Evolutionary conservation across 2,888 invertebrate genomes (phyloP), one percentile per base, ranked within the genome.

Genomic region (Argynnis bischoffii): DNA sequence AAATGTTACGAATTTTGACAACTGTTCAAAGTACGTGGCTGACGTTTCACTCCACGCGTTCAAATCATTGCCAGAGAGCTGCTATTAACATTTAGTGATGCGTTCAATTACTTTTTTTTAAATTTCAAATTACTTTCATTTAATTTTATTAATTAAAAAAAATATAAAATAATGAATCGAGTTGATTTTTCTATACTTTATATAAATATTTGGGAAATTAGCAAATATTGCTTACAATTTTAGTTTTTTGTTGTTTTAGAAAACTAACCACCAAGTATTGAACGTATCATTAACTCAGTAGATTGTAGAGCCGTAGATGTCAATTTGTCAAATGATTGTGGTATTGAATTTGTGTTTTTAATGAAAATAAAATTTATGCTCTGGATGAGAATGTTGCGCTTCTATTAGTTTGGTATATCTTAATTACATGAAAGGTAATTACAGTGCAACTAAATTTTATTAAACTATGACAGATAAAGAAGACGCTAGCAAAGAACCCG

Each of bases 11-110:
- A 81, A 69, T 67, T 69, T 71, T 72, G 73, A 70, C 75, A 73
- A 68, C 55, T 72, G 41, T 64, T 68, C 66, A 78, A 74, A 60
- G 81, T 84, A 92, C 92, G 92, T 92, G 92, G 93, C 92, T 92
- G 92, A 93, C 92, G 86, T 91, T 90, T 90, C 89, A 88, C 85
- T 91, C 91, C 92, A 92, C 92, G 93, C 92, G 88, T 86, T 81
- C 87, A 84, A 79, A 80, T 82, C 77, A 70, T 71, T 72, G 77
- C 76, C 75, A 74, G 60, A 53, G 67, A 61, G 16, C 15, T n/a
- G 18, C 18, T 47, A 21, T 51, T 55, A 53, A 63, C 59, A 21
- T 41, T 66, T 70, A 69, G 6, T 11, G 46, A 13, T 54, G 61
- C 72, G 51, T 71, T 69, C 70, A 69, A 4, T 53, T 56, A 64